Evolutionary conservation across 2,797 vertebrate species (phyloP).

Genomic region (Thripadectes ignobilis): DNA sequence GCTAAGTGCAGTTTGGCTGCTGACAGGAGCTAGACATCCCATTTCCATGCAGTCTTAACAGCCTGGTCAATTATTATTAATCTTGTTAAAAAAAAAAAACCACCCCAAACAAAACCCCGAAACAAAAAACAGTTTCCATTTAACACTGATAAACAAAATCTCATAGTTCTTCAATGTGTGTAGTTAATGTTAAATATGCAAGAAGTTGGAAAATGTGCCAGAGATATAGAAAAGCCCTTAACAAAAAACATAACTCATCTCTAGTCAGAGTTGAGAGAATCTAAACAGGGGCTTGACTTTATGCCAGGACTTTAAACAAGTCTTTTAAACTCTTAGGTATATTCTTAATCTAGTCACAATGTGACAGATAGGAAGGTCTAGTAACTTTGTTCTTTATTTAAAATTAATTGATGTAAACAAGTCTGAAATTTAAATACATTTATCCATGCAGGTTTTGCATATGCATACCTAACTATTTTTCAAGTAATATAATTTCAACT

Average conservation of each 20-base stretch:
- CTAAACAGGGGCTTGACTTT: not conserved
- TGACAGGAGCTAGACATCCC: not conserved
- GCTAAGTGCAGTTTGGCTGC: not conserved
- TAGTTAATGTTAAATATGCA: not conserved
- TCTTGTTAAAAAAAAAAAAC: not conserved
- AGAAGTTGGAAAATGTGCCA: not conserved
- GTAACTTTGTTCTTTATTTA: not conserved
- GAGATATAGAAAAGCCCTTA: not conserved
- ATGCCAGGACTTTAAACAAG: not conserved
- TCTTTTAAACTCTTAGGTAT: not conserved
- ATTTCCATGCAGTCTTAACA: not conserved
- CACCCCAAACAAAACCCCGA: accelerated
- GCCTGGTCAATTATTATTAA: not conserved
- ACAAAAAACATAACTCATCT: not conserved
- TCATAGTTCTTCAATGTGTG: not conserved
- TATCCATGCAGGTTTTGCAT: not conserved
- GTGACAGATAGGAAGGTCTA: not conserved
- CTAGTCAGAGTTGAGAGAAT: not conserved
- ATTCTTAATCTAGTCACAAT: not conserved
- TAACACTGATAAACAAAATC: not conserved
- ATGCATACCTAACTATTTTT: not conserved
- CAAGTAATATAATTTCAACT: not conserved
- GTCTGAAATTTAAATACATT: not conserved
- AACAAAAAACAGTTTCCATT: not conserved
- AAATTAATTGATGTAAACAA: not conserved